Percentiles rank a stretch among this genome's conserved stretches.
Evolutionary conservation across 2,888 invertebrate species (phyloP).

Genomic region (Tubulanus polymorphus): DNA sequence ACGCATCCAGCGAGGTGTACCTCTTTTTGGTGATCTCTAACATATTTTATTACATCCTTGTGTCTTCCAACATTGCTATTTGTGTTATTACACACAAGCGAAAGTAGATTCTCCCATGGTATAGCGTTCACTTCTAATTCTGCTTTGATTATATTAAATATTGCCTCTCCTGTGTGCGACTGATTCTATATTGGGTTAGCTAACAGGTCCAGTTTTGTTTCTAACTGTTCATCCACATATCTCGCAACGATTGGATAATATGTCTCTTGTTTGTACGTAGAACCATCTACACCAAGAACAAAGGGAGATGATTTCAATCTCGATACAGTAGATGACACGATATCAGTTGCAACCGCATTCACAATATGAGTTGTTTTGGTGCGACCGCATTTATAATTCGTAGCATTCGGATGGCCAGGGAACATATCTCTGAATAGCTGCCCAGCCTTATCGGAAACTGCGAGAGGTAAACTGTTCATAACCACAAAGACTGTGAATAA

Average conservation of each 20-base stretch:
- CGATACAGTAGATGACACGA: not conserved
- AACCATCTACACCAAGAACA: not conserved
- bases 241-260: not conserved
- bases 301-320: not conserved
- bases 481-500: not conserved
- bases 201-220: not conserved
- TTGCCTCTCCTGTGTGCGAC: not conserved
- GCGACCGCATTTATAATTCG: not conserved
- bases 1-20: constrained; percentile 11
- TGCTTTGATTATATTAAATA: constrained; percentile 4
- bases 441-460: not conserved
- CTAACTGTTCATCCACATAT: not conserved
- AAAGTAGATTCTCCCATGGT: constrained; percentile 11
- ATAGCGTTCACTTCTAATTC: constrained; percentile 5
- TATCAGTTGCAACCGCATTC: not conserved
- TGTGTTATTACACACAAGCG: constrained; percentile 10
- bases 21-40: constrained; percentile 7
- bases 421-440: not conserved
- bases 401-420: not conserved
- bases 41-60: constrained; percentile 5
- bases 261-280: not conserved
- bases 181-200: not conserved
- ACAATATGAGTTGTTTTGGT: not conserved
- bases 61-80: constrained; percentile 8
- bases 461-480: not conserved